Conservation (phyloP, 1,140 invertebrate species). For the Luehdorfia chinensis region DNA sequence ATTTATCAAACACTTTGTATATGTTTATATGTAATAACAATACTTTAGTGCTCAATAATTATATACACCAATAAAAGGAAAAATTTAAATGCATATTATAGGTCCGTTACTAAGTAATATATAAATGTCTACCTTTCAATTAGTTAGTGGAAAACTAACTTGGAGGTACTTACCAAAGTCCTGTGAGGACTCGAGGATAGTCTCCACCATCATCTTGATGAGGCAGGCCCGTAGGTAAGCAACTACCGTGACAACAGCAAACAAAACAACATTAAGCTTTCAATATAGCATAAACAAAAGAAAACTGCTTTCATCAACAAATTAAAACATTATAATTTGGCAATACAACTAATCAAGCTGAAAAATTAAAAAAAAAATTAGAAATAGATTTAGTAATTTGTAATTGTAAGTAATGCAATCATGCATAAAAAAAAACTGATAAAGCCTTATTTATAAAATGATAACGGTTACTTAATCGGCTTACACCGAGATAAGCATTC, state of each 20-base stretch:
- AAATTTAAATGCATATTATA: too few species aligned
- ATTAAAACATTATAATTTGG: too few species aligned
- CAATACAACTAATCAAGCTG: too few species aligned
- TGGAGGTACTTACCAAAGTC: slow-evolving; percentile 60
- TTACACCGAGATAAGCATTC: slow-evolving; percentile 10
- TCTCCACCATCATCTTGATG: slow-evolving; percentile 70
- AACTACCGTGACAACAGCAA: slow-evolving; percentile 46
- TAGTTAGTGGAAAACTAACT: too few species aligned
- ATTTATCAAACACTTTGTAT: too few species aligned
- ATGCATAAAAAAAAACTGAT: neutral
- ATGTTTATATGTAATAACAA: too few species aligned
- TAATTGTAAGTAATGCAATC: slow-evolving; percentile 9
- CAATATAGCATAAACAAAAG: slow-evolving; percentile 10
- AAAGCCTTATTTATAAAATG: slow-evolving; percentile 11
- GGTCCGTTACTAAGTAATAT: too few species aligned
- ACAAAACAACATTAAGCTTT: slow-evolving; percentile 45
- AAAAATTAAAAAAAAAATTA: slow-evolving; percentile 2
- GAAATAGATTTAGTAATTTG: too few species aligned
- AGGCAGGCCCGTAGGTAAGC: slow-evolving; percentile 36
- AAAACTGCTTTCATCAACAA: neutral
- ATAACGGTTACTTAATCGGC: neutral
- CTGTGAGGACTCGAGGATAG: slow-evolving; percentile 67
- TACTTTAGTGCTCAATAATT: too few species aligned
- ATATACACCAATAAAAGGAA: too few species aligned
- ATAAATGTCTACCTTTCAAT: too few species aligned